Evolutionary conservation across 2,113 vertebrate species (phyloP).

Genomic region (Takifugu flavidus): DNA sequence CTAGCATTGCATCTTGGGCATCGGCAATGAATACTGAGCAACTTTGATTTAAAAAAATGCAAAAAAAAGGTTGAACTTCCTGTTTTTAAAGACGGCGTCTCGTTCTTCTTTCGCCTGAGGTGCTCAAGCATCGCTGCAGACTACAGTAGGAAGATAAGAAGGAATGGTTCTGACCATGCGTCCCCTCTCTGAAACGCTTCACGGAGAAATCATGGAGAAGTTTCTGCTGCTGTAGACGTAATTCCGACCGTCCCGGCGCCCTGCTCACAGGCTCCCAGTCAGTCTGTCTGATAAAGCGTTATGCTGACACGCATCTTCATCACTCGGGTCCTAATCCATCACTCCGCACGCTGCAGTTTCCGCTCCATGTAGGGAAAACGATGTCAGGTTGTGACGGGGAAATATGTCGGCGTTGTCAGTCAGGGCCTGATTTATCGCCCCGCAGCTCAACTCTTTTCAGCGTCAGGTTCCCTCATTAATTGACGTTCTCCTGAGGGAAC

Average conservation of each 20-base stretch:
- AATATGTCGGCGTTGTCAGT: conserved; percentile 34
- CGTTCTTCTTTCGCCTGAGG: too few species aligned
- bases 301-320: conserved; percentile 54
- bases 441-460: neutral
- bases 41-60: too few species aligned
- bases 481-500: neutral
- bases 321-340: conserved; percentile 52
- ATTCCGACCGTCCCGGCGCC: neutral
- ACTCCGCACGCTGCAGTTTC: conserved; percentile 18
- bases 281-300: conserved; percentile 34
- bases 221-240: conserved; percentile 10
- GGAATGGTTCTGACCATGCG: too few species aligned
- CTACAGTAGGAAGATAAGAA: too few species aligned
- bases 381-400: conserved; percentile 26
- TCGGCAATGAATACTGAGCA: too few species aligned
- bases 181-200: conserved; percentile 1
- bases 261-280: conserved; percentile 25
- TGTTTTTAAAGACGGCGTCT: too few species aligned
- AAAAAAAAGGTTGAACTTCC: too few species aligned
- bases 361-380: conserved; percentile 27
- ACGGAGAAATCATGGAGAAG: neutral
- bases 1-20: too few species aligned
- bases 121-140: too few species aligned
- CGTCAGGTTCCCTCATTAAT: conserved; percentile 9
- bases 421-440: neutral